Conservation (phyloP, 2,797 vertebrate genomes). For the Gallinago nigripennis region DNA sequence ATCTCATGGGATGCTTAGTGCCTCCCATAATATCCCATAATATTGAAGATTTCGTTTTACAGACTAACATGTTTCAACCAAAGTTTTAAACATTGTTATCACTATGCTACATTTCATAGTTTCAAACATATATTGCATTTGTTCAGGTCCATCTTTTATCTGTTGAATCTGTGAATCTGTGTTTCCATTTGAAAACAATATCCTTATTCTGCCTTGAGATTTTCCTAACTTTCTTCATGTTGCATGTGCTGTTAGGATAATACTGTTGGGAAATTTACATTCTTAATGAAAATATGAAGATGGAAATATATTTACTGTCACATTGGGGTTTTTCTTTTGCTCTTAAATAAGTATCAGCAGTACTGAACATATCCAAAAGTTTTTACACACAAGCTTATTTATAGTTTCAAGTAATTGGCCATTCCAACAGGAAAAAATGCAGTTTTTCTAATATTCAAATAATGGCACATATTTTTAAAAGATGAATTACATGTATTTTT, state of each 20-base stretch:
- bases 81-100: background rate
- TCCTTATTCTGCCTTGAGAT: background rate
- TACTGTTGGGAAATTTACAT: background rate
- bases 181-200: background rate
- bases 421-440: background rate
- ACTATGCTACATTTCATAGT: background rate
- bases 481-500: background rate
- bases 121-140: background rate
- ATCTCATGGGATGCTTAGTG: background rate
- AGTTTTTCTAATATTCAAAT: background rate
- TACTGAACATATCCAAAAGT: background rate
- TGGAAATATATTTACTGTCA: background rate
- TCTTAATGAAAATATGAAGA: background rate
- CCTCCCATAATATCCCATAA: background rate
- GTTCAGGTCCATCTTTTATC: background rate
- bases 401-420: background rate
- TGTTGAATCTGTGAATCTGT: background rate
- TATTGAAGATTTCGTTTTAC: background rate
- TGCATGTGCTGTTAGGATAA: background rate
- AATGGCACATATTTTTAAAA: background rate
- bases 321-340: fast-evolving
- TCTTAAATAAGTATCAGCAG: background rate
- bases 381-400: background rate
- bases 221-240: background rate
- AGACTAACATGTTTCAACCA: background rate